These are phyloP conservation scores for Yponomeuta plumbellus DNA, from an alignment of 2,888 invertebrate genomes.

Conservation along the genomic window DNA sequence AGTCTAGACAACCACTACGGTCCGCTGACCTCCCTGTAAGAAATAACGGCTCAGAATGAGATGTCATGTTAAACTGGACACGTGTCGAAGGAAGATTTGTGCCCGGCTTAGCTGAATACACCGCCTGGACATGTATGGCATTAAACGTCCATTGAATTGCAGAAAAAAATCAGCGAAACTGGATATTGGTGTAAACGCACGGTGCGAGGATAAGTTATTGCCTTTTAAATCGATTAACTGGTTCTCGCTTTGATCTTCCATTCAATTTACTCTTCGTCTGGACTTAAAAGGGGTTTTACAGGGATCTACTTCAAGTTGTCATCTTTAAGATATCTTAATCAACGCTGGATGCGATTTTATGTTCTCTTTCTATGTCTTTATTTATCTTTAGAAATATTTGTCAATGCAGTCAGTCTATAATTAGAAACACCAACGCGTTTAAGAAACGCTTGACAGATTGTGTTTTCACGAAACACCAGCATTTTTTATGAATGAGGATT, in stretches of 20 bases:
- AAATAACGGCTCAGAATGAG: neutral
- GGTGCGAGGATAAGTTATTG: neutral
- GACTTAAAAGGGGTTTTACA: too few relatives aligned
- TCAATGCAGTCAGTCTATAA: too few relatives aligned
- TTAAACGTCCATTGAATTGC: slow-evolving; percentile 12
- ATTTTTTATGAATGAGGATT: too few relatives aligned
- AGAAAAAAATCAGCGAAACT: slow-evolving; percentile 5
- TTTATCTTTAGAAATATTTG: too few relatives aligned
- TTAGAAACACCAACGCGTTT: too few relatives aligned
- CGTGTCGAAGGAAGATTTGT: slow-evolving; percentile 11
- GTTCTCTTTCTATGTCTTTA: too few relatives aligned
- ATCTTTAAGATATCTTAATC: too few relatives aligned
- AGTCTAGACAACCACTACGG: slow-evolving; percentile 10
- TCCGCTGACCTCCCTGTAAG: neutral
- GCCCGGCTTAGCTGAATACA: slow-evolving; percentile 1
- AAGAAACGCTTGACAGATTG: too few relatives aligned
- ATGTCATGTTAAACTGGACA: neutral
- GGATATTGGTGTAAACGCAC: neutral
- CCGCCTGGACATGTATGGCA: slow-evolving; percentile 3
- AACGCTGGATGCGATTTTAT: too few relatives aligned
- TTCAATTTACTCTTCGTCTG: too few relatives aligned
- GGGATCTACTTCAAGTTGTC: too few relatives aligned
- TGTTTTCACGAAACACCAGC: too few relatives aligned
- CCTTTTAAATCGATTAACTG: neutral
- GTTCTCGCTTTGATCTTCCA: neutral